Evolutionary conservation across 2,888 invertebrate species (phyloP).

Genomic region (Eupithecia dodoneata): DNA sequence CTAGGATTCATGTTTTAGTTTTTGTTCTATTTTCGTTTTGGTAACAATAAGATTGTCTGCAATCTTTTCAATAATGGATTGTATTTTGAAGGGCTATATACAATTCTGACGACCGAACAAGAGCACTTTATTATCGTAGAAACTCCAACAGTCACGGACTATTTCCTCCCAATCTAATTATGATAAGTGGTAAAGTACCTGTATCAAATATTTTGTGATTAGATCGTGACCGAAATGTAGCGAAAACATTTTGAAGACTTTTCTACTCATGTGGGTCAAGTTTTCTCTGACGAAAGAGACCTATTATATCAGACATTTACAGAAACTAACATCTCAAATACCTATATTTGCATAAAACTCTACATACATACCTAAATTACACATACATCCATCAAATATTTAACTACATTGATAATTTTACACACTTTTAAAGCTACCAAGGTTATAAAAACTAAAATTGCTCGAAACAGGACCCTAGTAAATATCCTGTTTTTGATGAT

Average conservation of each 20-base stretch:
- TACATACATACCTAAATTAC: not conserved
- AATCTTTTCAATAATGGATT: not conserved
- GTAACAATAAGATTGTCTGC: not conserved
- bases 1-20: too few species aligned
- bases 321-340: not conserved
- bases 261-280: not conserved
- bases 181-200: not conserved
- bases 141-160: not conserved
- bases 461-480: not conserved
- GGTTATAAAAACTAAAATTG: not conserved
- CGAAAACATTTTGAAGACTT: not conserved
- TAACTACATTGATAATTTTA: not conserved
- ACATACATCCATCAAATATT: not conserved
- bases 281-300: not conserved
- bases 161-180: not conserved
- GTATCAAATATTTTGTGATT: not conserved
- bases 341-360: not conserved
- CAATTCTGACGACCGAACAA: not conserved
- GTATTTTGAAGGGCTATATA: not conserved
- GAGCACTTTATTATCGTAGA: not conserved
- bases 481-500: not conserved
- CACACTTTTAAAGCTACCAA: not conserved
- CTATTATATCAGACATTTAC: not conserved
- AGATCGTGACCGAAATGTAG: not conserved
- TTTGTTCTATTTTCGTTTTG: not conserved